Evolutionary conservation across 1,140 invertebrate species (phyloP).

Genomic region (Leptestheria dahalacensis): DNA sequence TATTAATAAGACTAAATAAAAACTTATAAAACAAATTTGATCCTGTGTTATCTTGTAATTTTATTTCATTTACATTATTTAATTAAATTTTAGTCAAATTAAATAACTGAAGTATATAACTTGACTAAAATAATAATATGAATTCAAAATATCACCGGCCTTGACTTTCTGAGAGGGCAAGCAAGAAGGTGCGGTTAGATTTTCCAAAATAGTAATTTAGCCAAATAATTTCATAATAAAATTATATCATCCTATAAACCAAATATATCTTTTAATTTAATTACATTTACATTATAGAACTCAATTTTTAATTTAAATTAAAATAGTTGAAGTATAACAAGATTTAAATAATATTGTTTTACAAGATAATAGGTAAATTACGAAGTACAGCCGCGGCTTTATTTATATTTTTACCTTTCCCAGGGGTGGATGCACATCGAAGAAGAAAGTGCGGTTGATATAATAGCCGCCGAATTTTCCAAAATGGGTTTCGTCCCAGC

Average conservation of each 20-base stretch:
- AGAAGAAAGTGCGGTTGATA: slow-evolving; percentile 93
- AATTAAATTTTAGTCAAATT: too few relatives aligned
- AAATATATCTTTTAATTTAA: too few relatives aligned
- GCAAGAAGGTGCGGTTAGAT: too few relatives aligned
- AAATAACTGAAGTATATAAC: too few relatives aligned
- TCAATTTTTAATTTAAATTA: slow-evolving; percentile 10
- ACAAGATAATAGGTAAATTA: slow-evolving; percentile 3
- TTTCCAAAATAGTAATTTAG: not conserved
- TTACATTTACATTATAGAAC: too few relatives aligned
- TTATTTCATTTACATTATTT: too few relatives aligned
- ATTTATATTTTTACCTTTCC: slow-evolving; percentile 91
- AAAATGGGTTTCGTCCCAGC: slow-evolving; percentile 95
- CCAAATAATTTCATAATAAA: slow-evolving; percentile 11
- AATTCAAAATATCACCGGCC: too few relatives aligned
- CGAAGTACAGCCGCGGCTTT: too few relatives aligned
- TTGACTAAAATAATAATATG: too few relatives aligned
- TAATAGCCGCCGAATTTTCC: slow-evolving; percentile 98
- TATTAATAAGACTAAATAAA: slow-evolving; percentile 10
- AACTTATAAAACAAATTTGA: not conserved
- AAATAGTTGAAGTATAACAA: slow-evolving; percentile 7
- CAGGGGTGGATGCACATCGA: slow-evolving; percentile 93
- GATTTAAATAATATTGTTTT: not conserved
- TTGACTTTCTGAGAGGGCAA: too few relatives aligned
- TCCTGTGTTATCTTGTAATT: not conserved
- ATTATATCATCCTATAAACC: too few relatives aligned